Base-by-base conservation (phyloP, 2,797 vertebrate species). In the Neopelma chrysocephalum region DNA sequence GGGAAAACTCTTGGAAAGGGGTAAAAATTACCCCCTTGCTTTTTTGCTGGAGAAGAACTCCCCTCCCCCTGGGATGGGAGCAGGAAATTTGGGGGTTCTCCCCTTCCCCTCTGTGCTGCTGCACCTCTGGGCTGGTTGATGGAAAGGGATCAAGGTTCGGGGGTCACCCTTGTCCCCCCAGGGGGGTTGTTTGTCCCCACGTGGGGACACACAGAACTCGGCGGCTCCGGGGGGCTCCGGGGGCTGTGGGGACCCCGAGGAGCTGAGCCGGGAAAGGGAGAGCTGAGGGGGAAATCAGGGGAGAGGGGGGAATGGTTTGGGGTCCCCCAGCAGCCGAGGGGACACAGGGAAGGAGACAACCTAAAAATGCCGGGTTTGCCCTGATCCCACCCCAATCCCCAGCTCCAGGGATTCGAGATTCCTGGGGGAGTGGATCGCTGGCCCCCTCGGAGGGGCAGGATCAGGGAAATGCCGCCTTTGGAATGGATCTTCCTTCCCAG, bases 171-270 rank as follows among this genome's bases (percentile, higher is more conserved):
- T 48, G 40, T 38, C 27, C 25, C 77, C 1, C 2, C 32, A 11
- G 34, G 40, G 25, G n/a, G 10, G 9, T 10, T 13, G 1, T 42
- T 85, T 54, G 72, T 86, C 53, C 73, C 70, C 32, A 6, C 0
- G 0, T 0, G 1, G 68, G 53, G 77, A 23, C 51, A 23, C 3
- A 0, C 1, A 4, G 68, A 40, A 40, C n/a, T 85, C 16, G 27
- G 83, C 2, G 5, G n/a, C 31, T 72, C 80, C 2, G 0, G 23
- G 2, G 0, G 12, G 17, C 7, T 14, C 54, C 0, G 1, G 25
- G 20, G 12, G 60, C 78, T 50, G 23, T 6, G n/a, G 71, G 38
- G 32, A 42, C 20, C 45, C 62, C 0, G 0, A 20, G 0, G 11
- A 61, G 27, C 42, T 31, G 68, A 80, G 68, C 11, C 4, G 9